These are phyloP conservation scores for Acyrthosiphon pisum DNA, from an alignment of 1,140 invertebrate genomes.

Conservation along the genomic window DNA sequence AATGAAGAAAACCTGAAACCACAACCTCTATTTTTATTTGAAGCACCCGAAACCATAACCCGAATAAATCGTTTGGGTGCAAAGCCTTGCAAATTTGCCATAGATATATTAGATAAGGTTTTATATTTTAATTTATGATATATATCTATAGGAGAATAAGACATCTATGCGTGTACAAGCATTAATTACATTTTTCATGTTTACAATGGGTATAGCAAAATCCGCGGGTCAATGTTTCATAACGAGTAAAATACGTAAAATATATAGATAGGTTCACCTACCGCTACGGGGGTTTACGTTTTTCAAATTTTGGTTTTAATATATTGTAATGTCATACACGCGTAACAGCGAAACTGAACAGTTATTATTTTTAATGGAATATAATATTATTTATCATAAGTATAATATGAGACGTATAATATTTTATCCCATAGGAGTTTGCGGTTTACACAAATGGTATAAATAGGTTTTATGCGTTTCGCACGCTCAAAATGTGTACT, in stretches of 20 bases:
- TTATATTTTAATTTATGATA: background rate
- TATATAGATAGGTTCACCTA: background rate
- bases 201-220: background rate
- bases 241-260: background rate
- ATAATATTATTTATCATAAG: slow-evolving; percentile 8
- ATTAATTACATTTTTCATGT: background rate
- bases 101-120: background rate
- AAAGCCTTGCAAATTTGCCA: background rate
- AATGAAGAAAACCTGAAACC: no score
- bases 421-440: background rate
- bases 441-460: background rate
- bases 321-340: background rate
- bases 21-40: no score
- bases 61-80: no score
- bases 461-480: slow-evolving; percentile 11
- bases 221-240: slow-evolving; percentile 6
- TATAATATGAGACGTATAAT: background rate
- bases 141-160: background rate
- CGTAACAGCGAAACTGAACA: background rate
- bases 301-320: background rate
- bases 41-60: no score
- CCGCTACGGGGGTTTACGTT: background rate
- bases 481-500: background rate
- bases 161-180: background rate
- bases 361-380: background rate